Base-by-base conservation (phyloP, 2,113 vertebrate species). In the Atrichornis clamosus region DNA sequence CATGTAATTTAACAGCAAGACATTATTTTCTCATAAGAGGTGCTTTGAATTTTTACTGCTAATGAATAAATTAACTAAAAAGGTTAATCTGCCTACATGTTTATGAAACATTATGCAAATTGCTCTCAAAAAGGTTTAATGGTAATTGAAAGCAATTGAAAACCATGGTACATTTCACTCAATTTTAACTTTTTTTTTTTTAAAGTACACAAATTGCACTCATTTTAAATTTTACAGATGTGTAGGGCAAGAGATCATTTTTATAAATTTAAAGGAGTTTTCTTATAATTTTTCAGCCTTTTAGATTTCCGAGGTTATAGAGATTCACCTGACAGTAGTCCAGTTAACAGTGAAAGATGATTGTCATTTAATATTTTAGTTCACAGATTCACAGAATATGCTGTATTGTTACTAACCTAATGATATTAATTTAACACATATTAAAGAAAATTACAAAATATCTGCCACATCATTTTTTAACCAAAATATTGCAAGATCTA, bases 31-130 rank as follows among this genome's bases (percentile, higher is more conserved):
- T 98, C 96, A 95, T 98, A 98, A 98, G 97, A 98, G 96, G 92
- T 97, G 96, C 97, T 98, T 97, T 97, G 97, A 98, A 98, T 98
- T 98, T 98, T 98, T 98, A 98, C 97, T 98, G 97, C 97, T 98
- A 98, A 98, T 98, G 98, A 98, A 98, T 98, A 98, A 98, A 98
- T 98, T 98, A 98, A 98, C 97, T 97, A 97, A 98, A 98, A 98
- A 98, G 98, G 98, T 98, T 98, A 98, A 98, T 98, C 97, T 97
- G 97, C 91, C 97, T 97, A 96, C 97, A 98, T 98, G 98, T 98
- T 98, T 98, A 97, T 98, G 97, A 98, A 98, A 98, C 98, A 98
- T 98, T 98, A 98, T 98, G 98, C 94, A 98, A 98, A 98, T 98
- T 68, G 53, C 87, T 96, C 96, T 97, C 96, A 87, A 41, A 98